phyloP scores from a whole-genome alignment of 2,113 vertebrate genomes.

The Naja naja region DNA sequence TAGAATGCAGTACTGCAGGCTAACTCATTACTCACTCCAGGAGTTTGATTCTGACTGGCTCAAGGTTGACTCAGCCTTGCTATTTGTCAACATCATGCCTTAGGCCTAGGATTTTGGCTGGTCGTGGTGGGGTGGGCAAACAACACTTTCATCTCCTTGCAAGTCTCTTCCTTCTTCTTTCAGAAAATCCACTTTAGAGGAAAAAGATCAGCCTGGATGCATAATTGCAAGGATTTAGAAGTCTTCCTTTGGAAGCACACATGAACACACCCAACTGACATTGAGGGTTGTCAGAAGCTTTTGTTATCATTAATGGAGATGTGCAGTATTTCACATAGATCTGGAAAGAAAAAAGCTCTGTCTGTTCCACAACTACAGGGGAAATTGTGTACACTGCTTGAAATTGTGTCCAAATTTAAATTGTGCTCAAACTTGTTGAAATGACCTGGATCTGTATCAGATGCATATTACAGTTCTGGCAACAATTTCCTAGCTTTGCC shows the following conservation, averaged over 20 bases:
- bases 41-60: too few species aligned
- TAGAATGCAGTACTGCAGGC: too few species aligned
- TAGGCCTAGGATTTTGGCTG: background rate
- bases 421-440: background rate
- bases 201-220: background rate
- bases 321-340: background rate
- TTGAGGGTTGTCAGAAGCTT: background rate
- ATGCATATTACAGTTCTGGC: conserved; percentile 4
- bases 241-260: background rate
- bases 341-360: background rate
- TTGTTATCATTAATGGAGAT: background rate
- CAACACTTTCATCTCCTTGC: background rate
- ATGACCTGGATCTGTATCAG: background rate
- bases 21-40: too few species aligned
- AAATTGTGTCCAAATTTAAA: background rate
- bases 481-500: conserved; percentile 18
- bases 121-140: background rate
- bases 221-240: background rate
- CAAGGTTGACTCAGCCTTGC: too few species aligned
- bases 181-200: background rate
- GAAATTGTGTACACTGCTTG: background rate
- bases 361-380: too few species aligned
- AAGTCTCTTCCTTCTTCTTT: background rate
- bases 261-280: too few species aligned
- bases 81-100: background rate